Conservation (phyloP, 2,888 invertebrate genomes). For the Corbicula japonica region DNA sequence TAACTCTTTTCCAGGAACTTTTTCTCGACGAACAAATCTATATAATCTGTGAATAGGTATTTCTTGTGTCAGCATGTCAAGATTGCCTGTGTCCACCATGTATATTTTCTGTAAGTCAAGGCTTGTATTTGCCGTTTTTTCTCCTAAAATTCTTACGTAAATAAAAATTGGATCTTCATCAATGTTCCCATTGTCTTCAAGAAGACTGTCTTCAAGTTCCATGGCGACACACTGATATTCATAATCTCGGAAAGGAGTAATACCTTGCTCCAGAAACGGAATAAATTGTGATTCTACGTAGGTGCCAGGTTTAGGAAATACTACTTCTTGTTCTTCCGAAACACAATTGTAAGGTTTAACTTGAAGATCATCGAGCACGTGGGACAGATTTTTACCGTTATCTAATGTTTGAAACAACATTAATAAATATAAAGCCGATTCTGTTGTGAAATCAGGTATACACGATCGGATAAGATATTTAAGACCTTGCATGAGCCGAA, state of each 20-base stretch:
- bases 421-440: too few species aligned
- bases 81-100: conserved; percentile 17
- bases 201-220: conserved; percentile 34
- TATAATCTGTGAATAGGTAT: conserved; percentile 34
- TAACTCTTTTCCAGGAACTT: not conserved
- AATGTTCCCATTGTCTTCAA: conserved; percentile 5
- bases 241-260: conserved; percentile 43
- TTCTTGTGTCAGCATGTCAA: not conserved
- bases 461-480: too few species aligned
- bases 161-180: not conserved
- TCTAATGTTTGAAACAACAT: too few species aligned
- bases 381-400: too few species aligned
- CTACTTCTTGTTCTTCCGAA: too few species aligned
- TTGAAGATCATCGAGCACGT: too few species aligned
- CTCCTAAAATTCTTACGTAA: conserved; percentile 6
- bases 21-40: conserved; percentile 31
- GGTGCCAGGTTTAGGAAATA: conserved; percentile 60
- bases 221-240: conserved; percentile 55
- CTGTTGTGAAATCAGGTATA: too few species aligned
- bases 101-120: conserved; percentile 14
- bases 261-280: conserved; percentile 55
- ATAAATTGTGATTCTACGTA: conserved; percentile 53
- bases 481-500: too few species aligned
- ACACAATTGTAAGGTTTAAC: too few species aligned
- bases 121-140: not conserved